These are phyloP conservation scores for Lycopodina hypogea DNA, from an alignment of 37 sponge, comb jelly and placozoan species.

Conservation along the genomic window DNA sequence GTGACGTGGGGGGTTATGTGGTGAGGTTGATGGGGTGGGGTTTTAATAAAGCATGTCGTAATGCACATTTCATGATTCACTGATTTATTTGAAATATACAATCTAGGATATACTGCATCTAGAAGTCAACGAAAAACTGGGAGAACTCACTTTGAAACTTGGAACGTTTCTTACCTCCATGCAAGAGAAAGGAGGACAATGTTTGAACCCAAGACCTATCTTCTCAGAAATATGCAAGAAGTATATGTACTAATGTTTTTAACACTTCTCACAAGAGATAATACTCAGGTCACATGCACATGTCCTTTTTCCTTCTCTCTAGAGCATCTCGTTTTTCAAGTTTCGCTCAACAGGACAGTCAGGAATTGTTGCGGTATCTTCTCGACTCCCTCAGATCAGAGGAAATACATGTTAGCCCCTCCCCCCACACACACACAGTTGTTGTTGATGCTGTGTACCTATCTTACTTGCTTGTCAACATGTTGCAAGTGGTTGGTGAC, in stretches of 20 bases:
- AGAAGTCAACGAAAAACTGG: conserved; percentile 1
- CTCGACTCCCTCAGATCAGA: conserved; percentile 70
- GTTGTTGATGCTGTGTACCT: no score
- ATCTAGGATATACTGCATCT: neutral
- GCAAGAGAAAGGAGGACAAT: conserved; percentile 6
- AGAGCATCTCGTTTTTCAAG: conserved; percentile 73
- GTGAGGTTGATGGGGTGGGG: no score
- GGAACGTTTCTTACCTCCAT: conserved; percentile 23
- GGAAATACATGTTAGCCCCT: conserved; percentile 76
- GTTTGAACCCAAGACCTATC: conserved; percentile 46
- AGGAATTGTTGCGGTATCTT: conserved; percentile 81
- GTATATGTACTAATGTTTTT: conserved; percentile 12
- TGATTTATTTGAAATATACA: no score
- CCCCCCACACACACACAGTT: no score
- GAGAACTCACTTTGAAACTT: conserved; percentile 27
- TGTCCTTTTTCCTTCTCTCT: neutral
- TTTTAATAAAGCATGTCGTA: no score
- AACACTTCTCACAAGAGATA: no score
- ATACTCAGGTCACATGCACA: no score
- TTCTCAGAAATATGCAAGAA: conserved; percentile 55
- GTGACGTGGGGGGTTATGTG: no score
- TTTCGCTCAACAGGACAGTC: conserved; percentile 89
- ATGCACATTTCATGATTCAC: no score
- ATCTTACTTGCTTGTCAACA: no score
- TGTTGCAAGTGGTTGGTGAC: neutral